phyloP scores from a whole-genome alignment of 2,797 vertebrate genomes.

The Cyclopterus lumpus region DNA sequence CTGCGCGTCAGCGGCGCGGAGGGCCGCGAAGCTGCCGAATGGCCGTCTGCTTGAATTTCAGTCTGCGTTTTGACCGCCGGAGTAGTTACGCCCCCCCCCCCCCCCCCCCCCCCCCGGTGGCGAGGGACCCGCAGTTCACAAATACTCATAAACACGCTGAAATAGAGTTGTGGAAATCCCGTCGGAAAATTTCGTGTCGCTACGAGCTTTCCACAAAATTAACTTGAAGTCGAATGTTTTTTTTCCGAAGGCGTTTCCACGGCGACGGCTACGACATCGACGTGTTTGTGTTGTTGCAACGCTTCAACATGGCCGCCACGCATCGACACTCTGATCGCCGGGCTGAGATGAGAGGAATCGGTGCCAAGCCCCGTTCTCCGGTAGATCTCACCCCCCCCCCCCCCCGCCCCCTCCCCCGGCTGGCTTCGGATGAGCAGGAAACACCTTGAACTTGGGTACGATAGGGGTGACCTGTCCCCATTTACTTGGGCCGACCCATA shows the following conservation, averaged over 20 bases:
- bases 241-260: too few relatives aligned
- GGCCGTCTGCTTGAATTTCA: slow-evolving; percentile 47
- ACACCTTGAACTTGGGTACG: slow-evolving; percentile 77
- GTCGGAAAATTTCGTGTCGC: background rate
- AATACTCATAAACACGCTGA: background rate
- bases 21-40: slow-evolving; percentile 27
- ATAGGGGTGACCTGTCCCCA: slow-evolving; percentile 78
- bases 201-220: background rate
- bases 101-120: too few relatives aligned
- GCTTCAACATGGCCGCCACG: background rate
- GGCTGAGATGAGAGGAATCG: slow-evolving; percentile 33
- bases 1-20: slow-evolving; percentile 41
- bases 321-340: too few relatives aligned
- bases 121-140: slow-evolving; percentile 8
- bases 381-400: too few relatives aligned
- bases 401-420: too few relatives aligned
- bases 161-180: background rate
- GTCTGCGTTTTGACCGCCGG: slow-evolving; percentile 23
- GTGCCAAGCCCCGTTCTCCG: too few relatives aligned
- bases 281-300: background rate
- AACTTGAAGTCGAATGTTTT: background rate
- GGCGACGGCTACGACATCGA: background rate
- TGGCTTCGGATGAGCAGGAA: slow-evolving; percentile 74
- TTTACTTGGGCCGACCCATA: slow-evolving; percentile 73
- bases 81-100: slow-evolving; percentile 10